Evolutionary conservation across 2,113 vertebrate genomes (phyloP), one percentile per base, ranked within the genome.

Genomic region (Odocoileus hemionus): DNA sequence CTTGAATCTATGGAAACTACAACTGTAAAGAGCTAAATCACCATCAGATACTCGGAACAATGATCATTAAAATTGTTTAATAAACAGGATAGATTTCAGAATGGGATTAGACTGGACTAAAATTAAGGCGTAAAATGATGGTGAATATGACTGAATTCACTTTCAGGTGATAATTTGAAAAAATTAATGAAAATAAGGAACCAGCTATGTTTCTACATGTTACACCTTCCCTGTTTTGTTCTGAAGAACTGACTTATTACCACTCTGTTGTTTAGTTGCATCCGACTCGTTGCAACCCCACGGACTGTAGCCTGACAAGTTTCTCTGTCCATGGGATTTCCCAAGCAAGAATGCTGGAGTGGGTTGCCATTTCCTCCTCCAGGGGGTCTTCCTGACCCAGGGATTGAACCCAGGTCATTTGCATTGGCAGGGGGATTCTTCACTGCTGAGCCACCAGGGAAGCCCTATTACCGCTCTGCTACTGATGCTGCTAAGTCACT

Each of bases 201-300:
- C n/a, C 1, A 14, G 61, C 45, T 30, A 54, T 23, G 23, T 21
- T 83, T 94, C 92, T 57, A 67, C 25, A 86, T 12, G 23, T 17
- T 50, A 12, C 3, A 28, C 3, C 5, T 54, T 58, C 28, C 60
- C 54, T 64, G 43, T n/a, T 7, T 45, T 90, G 21, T 76, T 57
- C 28, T 21, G 14, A 89, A 91, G 54, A 52, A 82, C 2, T 7
- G 50, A 84, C 17, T 52, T 52, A 43, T 5, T 23, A 67, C 3
- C 54, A 33, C 33, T 39, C 26, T 21, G 36, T 76, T 74, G 39
- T 43, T 25, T 12, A 26, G 23, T 26, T 1, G 0, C 11, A 7
- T 43, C 70, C 0, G 1, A 15, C 12, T 43, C 5, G 1, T 7
- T 26, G 70, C 3, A 12, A 76, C 21, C 23, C 21, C 36, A 14